Evolutionary conservation across 1,140 invertebrate species (phyloP).

Genomic region (Atopsyche davidsoni): DNA sequence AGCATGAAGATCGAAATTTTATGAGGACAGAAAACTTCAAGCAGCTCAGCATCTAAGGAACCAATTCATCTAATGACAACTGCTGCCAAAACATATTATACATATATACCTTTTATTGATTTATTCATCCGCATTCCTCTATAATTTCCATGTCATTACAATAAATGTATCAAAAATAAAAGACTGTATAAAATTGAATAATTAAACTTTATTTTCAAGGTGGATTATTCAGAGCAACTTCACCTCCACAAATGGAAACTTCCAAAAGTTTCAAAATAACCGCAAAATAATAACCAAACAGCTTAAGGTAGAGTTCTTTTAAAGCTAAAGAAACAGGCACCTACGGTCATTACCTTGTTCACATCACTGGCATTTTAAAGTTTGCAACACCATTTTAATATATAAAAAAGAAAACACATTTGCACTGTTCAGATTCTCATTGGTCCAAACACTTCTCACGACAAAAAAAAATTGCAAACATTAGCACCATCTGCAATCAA

Average conservation of each 20-base stretch:
- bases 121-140: no score
- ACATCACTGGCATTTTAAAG: conserved; percentile 24
- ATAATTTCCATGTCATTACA: no score
- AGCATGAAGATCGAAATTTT: no score
- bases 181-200: conserved; percentile 16
- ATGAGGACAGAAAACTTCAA: no score
- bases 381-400: conserved; percentile 2
- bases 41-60: no score
- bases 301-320: conserved; percentile 24
- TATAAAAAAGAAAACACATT: conserved; percentile 6
- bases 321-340: conserved; percentile 31
- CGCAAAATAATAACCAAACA: conserved; percentile 23
- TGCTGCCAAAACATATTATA: no score
- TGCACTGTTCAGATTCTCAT: conserved; percentile 1
- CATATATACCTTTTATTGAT: no score
- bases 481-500: conserved; percentile 20
- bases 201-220: conserved; percentile 20
- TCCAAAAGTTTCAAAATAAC: conserved; percentile 1
- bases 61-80: no score
- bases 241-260: conserved; percentile 3
- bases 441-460: conserved; percentile 1
- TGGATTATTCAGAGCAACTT: conserved; percentile 3
- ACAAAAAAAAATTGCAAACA: conserved; percentile 7
- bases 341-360: conserved; percentile 30
- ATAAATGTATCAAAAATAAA: conserved; percentile 5